These are phyloP conservation scores for Masticophis lateralis DNA, from an alignment of 2,797 vertebrate species.

Conservation along the genomic window DNA sequence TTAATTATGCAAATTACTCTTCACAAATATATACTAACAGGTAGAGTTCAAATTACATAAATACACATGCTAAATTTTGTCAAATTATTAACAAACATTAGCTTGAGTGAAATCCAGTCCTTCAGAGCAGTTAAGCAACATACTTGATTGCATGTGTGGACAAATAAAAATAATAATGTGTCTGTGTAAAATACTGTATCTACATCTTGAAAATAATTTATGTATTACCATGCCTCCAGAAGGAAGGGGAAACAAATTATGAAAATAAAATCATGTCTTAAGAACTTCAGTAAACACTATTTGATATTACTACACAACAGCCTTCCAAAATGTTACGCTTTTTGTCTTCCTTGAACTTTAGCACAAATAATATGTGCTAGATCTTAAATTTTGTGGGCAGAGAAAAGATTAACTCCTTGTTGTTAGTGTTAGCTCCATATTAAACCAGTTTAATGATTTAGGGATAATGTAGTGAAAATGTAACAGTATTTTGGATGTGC, in stretches of 20 bases:
- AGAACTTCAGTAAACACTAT: neutral
- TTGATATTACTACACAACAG: neutral
- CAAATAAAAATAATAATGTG: neutral
- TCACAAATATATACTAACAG: constrained; percentile 50
- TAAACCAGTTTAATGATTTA: neutral
- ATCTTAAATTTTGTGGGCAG: neutral
- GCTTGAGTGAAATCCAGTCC: neutral
- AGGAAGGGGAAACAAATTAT: neutral
- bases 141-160: neutral
- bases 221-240: neutral
- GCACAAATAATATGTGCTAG: neutral
- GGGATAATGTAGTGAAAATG: neutral
- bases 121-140: neutral
- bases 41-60: constrained; percentile 41
- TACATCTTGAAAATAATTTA: neutral
- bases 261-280: neutral
- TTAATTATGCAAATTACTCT: constrained; percentile 65
- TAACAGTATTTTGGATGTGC: neutral
- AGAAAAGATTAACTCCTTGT: neutral
- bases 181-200: neutral
- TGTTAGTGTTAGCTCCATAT: neutral
- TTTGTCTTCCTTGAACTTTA: neutral
- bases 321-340: neutral
- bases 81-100: neutral
- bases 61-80: neutral